Conservation (phyloP, 2,797 vertebrate species). For the Sebastes glaucus region DNA sequence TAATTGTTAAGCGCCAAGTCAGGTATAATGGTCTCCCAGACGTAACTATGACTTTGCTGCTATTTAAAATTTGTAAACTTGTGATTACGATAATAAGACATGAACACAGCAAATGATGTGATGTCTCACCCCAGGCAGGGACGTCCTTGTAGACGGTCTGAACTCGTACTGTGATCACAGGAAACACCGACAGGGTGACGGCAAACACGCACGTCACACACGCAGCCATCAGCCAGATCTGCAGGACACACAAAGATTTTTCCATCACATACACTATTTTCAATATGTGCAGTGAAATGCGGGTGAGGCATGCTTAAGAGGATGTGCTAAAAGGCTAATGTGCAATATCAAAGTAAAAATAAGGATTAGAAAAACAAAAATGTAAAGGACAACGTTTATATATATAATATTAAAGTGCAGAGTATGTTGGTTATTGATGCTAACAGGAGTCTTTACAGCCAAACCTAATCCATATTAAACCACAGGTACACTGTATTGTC, state of each 20-base stretch:
- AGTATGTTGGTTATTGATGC: neutral
- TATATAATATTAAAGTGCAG: neutral
- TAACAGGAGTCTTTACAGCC: neutral
- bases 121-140: slow-evolving; percentile 85
- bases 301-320: rapidly evolving
- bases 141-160: slow-evolving; percentile 72
- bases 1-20: neutral
- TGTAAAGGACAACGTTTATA: neutral
- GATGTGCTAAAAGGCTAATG: neutral
- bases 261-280: neutral
- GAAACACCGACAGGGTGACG: slow-evolving; percentile 90
- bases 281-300: neutral
- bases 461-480: neutral
- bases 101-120: neutral
- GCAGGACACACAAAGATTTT: neutral
- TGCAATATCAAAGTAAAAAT: neutral
- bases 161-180: slow-evolving; percentile 85
- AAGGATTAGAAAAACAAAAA: neutral
- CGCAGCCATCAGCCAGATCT: slow-evolving; percentile 90
- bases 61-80: neutral
- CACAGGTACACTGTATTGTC: neutral
- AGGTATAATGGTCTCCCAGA: neutral
- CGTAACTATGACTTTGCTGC: neutral
- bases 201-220: slow-evolving; percentile 89
- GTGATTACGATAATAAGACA: neutral